phyloP scores from a whole-genome alignment of 2,797 vertebrate genomes.

The Spinus olivaceus region DNA sequence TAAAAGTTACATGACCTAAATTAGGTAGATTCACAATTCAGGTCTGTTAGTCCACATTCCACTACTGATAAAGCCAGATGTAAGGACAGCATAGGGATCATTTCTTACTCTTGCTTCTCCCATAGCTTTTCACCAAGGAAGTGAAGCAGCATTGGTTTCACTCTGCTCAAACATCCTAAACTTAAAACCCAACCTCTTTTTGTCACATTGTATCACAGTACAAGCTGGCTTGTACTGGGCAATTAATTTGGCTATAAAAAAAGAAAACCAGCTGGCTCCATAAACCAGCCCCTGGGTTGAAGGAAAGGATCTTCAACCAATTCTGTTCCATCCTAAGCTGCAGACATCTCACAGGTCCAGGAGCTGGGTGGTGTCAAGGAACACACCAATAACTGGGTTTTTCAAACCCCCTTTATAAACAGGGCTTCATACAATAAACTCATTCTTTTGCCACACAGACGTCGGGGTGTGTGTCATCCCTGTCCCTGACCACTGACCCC shows the following conservation, averaged over 20 bases:
- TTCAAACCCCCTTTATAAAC: not conserved
- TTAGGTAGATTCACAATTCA: not conserved
- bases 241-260: not conserved
- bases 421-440: not conserved
- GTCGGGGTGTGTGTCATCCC: not conserved
- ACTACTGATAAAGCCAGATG: not conserved
- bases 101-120: slow-evolving; percentile 26
- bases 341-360: not conserved
- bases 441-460: not conserved
- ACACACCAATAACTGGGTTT: not conserved
- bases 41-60: not conserved
- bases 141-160: not conserved
- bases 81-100: not conserved
- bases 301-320: not conserved
- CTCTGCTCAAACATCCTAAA: not conserved
- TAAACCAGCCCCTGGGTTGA: not conserved
- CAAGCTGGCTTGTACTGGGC: not conserved
- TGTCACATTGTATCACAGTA: not conserved
- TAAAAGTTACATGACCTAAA: not conserved
- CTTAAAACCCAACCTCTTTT: not conserved
- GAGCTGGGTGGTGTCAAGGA: not conserved
- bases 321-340: not conserved
- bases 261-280: not conserved
- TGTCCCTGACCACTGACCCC: not conserved
- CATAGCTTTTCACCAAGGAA: not conserved